These are phyloP conservation scores for Oreortyx pictus DNA, from an alignment of 2,797 vertebrate genomes.

Conservation along the genomic window DNA sequence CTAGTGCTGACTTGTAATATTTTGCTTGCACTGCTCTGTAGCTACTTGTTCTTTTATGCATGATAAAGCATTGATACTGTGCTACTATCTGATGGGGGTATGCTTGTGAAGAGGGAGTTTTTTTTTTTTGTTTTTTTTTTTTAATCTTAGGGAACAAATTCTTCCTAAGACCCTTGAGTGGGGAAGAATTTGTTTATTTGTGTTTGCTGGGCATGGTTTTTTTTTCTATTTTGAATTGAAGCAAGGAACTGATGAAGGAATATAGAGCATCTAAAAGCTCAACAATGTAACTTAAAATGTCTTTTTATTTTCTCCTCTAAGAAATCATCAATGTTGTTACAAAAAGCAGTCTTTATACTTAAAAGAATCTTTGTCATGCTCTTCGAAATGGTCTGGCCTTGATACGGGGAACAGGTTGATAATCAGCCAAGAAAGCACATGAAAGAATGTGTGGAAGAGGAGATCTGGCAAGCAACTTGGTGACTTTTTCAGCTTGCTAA, in stretches of 20 bases:
- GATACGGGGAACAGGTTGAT: background rate
- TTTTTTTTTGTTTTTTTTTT: background rate
- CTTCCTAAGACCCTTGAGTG: background rate
- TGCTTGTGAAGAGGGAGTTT: fast-evolving
- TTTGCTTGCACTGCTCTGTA: background rate
- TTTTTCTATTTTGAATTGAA: background rate
- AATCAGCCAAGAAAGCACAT: background rate
- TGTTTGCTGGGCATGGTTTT: background rate
- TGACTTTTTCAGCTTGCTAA: background rate
- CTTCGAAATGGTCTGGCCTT: constrained; percentile 6
- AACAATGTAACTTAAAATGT: background rate
- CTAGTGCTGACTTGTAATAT: background rate
- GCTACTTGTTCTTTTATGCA: background rate
- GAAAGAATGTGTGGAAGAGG: background rate
- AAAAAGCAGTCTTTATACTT: background rate
- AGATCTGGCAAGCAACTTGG: background rate
- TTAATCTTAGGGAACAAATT: background rate
- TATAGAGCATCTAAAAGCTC: background rate
- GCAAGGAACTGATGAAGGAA: background rate
- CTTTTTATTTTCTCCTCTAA: background rate
- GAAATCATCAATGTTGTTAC: background rate
- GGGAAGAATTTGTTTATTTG: background rate
- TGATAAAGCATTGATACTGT: background rate
- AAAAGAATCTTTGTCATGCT: constrained; percentile 1
- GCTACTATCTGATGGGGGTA: background rate